phyloP scores from a whole-genome alignment of 1,140 invertebrate genomes.

The Propsilocerus akamusi region DNA sequence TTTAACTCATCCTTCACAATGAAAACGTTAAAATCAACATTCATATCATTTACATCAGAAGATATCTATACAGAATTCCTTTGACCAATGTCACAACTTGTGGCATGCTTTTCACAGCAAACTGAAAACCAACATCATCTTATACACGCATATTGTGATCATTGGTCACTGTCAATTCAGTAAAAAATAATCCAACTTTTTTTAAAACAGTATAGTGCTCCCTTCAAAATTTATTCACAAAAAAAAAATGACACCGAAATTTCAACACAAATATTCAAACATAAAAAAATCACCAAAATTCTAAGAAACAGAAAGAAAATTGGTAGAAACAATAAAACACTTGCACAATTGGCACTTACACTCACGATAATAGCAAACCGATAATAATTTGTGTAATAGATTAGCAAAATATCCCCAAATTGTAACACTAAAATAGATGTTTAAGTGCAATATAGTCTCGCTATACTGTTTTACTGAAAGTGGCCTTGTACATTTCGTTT shows the following conservation, averaged over 20 bases:
- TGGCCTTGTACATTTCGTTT: constrained; percentile 4
- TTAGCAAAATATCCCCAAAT: no score
- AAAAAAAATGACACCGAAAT: neutral
- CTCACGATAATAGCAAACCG: no score
- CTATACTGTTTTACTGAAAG: constrained; percentile 2
- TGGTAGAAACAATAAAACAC: no score
- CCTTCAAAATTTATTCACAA: no score
- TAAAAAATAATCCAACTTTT: neutral
- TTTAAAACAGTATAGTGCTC: neutral
- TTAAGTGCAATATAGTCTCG: neutral
- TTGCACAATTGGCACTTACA: no score
- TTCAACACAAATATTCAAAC: neutral
- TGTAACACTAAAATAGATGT: neutral
- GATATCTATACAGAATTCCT: neutral
- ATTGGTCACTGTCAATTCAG: constrained; percentile 2
- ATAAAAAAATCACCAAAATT: neutral
- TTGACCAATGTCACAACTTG: constrained; percentile 2
- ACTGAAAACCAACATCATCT: neutral
- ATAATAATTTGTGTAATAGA: no score
- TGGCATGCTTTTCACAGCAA: neutral
- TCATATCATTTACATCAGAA: no score
- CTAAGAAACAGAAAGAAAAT: neutral
- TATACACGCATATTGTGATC: neutral
- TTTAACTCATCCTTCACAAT: constrained; percentile 14
- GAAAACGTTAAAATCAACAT: neutral